Conservation (phyloP, 2,888 invertebrate species). For the Slavum lentiscoides region DNA sequence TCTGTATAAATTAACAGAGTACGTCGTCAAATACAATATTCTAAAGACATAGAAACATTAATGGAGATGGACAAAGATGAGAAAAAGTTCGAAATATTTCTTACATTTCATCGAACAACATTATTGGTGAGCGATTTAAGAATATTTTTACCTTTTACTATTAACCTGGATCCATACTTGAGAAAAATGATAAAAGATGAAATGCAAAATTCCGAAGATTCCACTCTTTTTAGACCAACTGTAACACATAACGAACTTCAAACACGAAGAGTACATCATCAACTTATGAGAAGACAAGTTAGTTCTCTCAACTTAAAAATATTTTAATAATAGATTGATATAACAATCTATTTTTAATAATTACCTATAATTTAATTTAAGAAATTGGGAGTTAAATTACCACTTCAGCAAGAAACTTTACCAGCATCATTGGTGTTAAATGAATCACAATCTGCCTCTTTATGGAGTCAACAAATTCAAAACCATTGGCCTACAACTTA, state of each 20-base stretch:
- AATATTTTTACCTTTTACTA: conserved; percentile 95
- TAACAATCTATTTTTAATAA: background rate
- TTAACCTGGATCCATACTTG: conserved; percentile 96
- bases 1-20: conserved; percentile 65
- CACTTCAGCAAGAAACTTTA: conserved; percentile 31
- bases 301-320: background rate
- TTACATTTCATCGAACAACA: conserved; percentile 84
- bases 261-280: conserved; percentile 42
- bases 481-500: conserved; percentile 38
- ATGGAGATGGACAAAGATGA: conserved; percentile 93
- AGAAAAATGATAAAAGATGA: conserved; percentile 94
- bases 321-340: background rate
- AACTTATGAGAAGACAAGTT: conserved; percentile 44
- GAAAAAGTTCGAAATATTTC: conserved; percentile 89
- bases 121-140: conserved; percentile 85
- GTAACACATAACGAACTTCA: conserved; percentile 42
- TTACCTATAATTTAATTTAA: conserved; percentile 19
- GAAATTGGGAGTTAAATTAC: conserved; percentile 40
- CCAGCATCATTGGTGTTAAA: conserved; percentile 40
- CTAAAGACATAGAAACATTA: conserved; percentile 85
- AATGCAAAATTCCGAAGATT: conserved; percentile 55
- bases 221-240: conserved; percentile 31
- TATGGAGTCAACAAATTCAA: conserved; percentile 43
- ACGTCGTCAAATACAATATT: conserved; percentile 76
- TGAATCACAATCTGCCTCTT: conserved; percentile 31